These are phyloP conservation scores for Troilus luridus DNA, from an alignment of 2,888 invertebrate genomes.

Conservation along the genomic window DNA sequence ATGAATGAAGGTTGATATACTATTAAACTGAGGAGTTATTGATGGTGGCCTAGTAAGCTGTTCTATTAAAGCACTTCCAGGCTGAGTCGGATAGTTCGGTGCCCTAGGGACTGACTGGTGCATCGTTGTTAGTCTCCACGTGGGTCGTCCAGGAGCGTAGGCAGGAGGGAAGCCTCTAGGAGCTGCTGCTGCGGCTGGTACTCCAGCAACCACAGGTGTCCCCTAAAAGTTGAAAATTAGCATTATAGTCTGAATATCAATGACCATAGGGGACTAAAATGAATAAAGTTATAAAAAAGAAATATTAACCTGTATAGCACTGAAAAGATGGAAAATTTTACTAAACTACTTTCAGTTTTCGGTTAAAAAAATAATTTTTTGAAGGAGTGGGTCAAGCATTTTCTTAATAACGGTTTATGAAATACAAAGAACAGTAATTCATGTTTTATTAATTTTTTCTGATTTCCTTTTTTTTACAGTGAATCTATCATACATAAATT, in stretches of 20 bases:
- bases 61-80: constrained; percentile 73
- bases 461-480: too few relatives aligned
- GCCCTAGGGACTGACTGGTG: constrained; percentile 63
- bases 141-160: constrained; percentile 34
- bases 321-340: too few relatives aligned
- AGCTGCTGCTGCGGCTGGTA: constrained; percentile 58
- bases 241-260: background rate
- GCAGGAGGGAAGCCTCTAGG: constrained; percentile 56
- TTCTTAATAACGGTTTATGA: too few relatives aligned
- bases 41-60: constrained; percentile 75
- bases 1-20: background rate
- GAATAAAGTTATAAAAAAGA: background rate
- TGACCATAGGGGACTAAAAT: background rate
- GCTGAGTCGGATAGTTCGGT: constrained; percentile 61
- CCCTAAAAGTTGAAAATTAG: background rate
- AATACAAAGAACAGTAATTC: too few relatives aligned
- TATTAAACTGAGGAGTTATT: constrained; percentile 69
- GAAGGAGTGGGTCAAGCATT: too few relatives aligned
- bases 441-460: too few relatives aligned
- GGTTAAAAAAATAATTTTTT: too few relatives aligned
- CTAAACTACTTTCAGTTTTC: too few relatives aligned
- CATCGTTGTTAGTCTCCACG: constrained; percentile 65
- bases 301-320: too few relatives aligned
- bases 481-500: too few relatives aligned
- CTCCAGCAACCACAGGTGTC: constrained; percentile 52